Percentiles rank a stretch among this genome's conserved stretches.
phyloP scores from a whole-genome alignment of 2,113 vertebrate genomes.

The Anolis carolinensis region DNA sequence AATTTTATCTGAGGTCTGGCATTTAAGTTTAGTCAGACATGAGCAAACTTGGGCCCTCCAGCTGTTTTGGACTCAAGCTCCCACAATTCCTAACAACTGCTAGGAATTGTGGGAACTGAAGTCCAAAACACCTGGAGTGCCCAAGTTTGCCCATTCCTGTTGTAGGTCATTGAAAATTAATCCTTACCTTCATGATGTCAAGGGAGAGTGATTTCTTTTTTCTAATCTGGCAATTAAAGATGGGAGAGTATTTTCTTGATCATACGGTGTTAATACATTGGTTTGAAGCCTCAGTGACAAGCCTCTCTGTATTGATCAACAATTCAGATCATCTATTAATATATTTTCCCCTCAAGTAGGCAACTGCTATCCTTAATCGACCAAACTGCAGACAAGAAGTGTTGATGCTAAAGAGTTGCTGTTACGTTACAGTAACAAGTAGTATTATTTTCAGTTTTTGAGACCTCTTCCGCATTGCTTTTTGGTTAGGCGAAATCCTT shows the following conservation, averaged over 20 bases:
- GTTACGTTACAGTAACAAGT: not conserved
- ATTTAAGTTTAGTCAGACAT: not conserved
- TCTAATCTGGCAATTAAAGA: not conserved
- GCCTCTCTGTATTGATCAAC: not conserved
- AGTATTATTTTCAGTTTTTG: too few species aligned
- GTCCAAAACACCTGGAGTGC: too few species aligned
- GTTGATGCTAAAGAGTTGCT: not conserved
- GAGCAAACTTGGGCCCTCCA: not conserved
- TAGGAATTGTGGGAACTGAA: too few species aligned
- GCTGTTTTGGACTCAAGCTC: too few species aligned
- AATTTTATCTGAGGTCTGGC: not conserved
- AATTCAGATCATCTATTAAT: not conserved
- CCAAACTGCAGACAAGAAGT: not conserved
- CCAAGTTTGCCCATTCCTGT: too few species aligned
- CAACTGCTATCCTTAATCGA: not conserved
- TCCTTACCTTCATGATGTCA: too few species aligned
- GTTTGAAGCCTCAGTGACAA: not conserved
- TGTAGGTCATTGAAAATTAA: too few species aligned
- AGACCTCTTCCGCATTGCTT: not conserved
- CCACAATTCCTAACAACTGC: too few species aligned
- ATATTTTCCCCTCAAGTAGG: not conserved
- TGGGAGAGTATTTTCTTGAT: too few species aligned
- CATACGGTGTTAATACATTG: not conserved
- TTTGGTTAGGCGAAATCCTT: slow-evolving; percentile 79
- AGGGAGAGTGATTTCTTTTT: not conserved